Evolutionary conservation across 2,888 invertebrate species (phyloP).

Genomic region (Agrypnus murinus): DNA sequence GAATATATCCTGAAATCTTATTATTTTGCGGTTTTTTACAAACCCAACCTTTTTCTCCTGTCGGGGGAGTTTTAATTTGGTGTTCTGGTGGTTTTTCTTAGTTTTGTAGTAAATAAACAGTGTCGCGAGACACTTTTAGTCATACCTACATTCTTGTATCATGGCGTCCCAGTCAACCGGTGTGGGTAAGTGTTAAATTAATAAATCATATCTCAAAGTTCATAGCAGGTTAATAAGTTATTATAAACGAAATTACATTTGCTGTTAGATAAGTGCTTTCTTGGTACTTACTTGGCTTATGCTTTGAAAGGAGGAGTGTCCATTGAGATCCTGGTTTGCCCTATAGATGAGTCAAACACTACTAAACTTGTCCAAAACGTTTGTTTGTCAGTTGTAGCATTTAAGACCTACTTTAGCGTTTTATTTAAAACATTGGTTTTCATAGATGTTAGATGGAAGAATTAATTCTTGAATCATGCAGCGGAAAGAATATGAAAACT

Average conservation of each 20-base stretch:
- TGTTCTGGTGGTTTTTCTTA: conserved; percentile 17
- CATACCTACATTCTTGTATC: conserved; percentile 68
- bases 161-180: conserved; percentile 94
- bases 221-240: background rate
- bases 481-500: too few relatives aligned
- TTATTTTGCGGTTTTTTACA: conserved; percentile 26
- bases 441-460: too few relatives aligned
- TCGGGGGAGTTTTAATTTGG: conserved; percentile 20
- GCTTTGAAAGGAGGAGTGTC: too few relatives aligned
- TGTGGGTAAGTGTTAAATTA: conserved; percentile 85
- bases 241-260: too few relatives aligned
- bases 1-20: conserved; percentile 24
- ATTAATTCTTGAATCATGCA: too few relatives aligned
- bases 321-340: too few relatives aligned
- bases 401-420: too few relatives aligned
- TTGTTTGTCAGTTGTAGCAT: too few relatives aligned
- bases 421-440: too few relatives aligned
- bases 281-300: background rate
- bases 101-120: conserved; percentile 10
- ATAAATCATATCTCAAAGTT: conserved; percentile 9
- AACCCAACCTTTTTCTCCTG: background rate
- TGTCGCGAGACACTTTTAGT: conserved; percentile 36
- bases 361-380: too few relatives aligned
- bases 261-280: background rate
- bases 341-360: too few relatives aligned